Percentiles rank a stretch among this genome's conserved stretches.
Conservation (phyloP, 2,888 invertebrate species). For the Cheilosia vernalis region DNA sequence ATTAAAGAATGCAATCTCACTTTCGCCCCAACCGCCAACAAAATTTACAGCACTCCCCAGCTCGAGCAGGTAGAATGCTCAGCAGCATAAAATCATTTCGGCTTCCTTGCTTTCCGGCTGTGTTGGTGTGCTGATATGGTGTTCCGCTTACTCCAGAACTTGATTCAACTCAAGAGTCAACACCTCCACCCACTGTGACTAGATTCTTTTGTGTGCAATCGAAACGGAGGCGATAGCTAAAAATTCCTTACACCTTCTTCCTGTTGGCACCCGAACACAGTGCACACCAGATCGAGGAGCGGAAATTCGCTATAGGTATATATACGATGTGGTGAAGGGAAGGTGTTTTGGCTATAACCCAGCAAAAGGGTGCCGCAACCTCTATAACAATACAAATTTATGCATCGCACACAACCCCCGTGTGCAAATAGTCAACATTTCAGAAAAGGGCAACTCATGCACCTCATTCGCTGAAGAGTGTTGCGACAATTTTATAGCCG, state of each 20-base stretch:
- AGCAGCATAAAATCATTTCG: conserved; percentile 71
- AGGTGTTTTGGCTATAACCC: background rate
- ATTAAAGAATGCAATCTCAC: conserved; percentile 72
- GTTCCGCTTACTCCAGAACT: conserved; percentile 21
- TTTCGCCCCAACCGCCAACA: background rate
- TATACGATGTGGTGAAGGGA: conserved; percentile 48
- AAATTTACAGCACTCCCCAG: conserved; percentile 26
- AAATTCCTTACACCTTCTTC: conserved; percentile 65
- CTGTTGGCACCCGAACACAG: conserved; percentile 38
- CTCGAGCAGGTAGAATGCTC: conserved; percentile 57
- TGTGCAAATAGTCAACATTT: conserved; percentile 46
- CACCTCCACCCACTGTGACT: conserved; percentile 53
- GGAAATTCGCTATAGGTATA: conserved; percentile 67
- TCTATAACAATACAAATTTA: conserved; percentile 38
- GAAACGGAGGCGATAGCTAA: conserved; percentile 70
- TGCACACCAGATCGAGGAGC: conserved; percentile 27
- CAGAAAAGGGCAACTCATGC: conserved; percentile 57
- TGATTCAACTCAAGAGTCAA: conserved; percentile 48
- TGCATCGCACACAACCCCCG: conserved; percentile 41
- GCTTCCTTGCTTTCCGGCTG: conserved; percentile 67
- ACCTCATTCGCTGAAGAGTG: conserved; percentile 44
- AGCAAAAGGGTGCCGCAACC: background rate
- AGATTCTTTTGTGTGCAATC: conserved; percentile 73
- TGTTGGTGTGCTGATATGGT: conserved; percentile 36
- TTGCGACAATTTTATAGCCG: conserved; percentile 67